Percentiles rank a stretch among this genome's conserved stretches.
Conservation (phyloP, 2,797 vertebrate genomes). For the Onychomys arenicola region DNA sequence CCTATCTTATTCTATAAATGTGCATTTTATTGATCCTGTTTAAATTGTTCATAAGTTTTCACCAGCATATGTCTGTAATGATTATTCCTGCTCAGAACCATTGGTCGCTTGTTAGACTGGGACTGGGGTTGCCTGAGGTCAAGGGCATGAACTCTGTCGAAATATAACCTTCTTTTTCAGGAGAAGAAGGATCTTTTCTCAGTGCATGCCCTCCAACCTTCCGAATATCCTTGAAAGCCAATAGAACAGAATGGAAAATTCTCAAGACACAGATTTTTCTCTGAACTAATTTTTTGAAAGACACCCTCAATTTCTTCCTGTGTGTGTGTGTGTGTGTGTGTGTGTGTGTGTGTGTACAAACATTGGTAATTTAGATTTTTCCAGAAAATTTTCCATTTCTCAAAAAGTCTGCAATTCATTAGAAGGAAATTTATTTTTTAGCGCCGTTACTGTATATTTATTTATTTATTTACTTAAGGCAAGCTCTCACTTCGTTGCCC, state of each 20-base stretch:
- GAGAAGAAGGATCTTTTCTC: neutral
- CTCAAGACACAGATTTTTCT: constrained; percentile 1
- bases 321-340: too few relatives aligned
- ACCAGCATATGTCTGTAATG: neutral
- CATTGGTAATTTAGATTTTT: constrained; percentile 24
- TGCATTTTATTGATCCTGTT: neutral
- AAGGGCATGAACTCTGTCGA: neutral
- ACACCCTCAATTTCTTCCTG: constrained; percentile 1
- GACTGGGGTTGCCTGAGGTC: neutral
- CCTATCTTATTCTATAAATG: neutral
- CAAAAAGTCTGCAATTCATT: neutral
- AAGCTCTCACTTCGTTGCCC: neutral
- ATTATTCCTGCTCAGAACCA: neutral
- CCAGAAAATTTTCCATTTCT: constrained; percentile 35
- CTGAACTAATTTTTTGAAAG: constrained; percentile 24
- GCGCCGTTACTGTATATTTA: neutral
- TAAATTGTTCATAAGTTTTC: neutral
- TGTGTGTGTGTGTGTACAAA: neutral
- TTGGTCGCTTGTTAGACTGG: neutral
- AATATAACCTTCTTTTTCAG: neutral
- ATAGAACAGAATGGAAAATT: constrained; percentile 7
- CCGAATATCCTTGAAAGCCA: neutral
- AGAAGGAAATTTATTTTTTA: neutral
- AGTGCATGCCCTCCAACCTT: neutral
- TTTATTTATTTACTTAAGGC: neutral